Evolutionary conservation across 2,113 vertebrate genomes (phyloP), one percentile per base, ranked within the genome.

Genomic region (Malurus cyaneus): DNA sequence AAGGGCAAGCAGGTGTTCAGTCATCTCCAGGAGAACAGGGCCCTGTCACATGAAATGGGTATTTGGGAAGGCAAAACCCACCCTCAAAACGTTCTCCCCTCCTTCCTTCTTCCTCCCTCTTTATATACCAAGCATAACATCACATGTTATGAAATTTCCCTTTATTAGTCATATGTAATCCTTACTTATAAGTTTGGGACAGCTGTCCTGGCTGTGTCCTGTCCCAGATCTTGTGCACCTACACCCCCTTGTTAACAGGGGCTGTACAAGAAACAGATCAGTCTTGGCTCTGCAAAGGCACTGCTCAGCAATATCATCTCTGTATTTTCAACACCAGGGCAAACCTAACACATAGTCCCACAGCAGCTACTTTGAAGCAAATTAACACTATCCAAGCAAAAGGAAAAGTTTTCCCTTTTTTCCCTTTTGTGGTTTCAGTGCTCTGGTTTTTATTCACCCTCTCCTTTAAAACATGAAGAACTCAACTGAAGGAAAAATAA

Each of bases 51-150:
- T 18, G 2, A 20, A 28, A 15, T 24, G 32, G 26, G 65, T 61
- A 53, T 28, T 53, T 31, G 36, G 28, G 24, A 53, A 53, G 39
- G 53, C 29, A 81, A 46, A 81, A 5, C 6, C 39, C 32, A 46
- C 24, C 12, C 5, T 20, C 13, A 32, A 52, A 81, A 39, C 39
- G 4, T n/a, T n/a, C 19, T 39, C 17, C 19, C 12, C 11, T 60
- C 81, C 28, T 16, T n/a, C 15, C 18, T 26, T 60, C 18, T 2
- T 11, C 7, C 4, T 4, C 4, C 1, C 2, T 9, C 16, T 44
- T 28, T 41, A n/a, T n/a, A 39, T 44, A 52, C 23, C 25, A 28
- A 60, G 24, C 15, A 39, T 46, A 23, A 66, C 59, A 8, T 28
- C 44, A 19, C 12, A 14, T 2, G 0, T 39, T 28, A 32, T 28